These are phyloP conservation scores for Petrocephalus sullivani DNA, from an alignment of 2,797 vertebrate species.

Conservation along the genomic window DNA sequence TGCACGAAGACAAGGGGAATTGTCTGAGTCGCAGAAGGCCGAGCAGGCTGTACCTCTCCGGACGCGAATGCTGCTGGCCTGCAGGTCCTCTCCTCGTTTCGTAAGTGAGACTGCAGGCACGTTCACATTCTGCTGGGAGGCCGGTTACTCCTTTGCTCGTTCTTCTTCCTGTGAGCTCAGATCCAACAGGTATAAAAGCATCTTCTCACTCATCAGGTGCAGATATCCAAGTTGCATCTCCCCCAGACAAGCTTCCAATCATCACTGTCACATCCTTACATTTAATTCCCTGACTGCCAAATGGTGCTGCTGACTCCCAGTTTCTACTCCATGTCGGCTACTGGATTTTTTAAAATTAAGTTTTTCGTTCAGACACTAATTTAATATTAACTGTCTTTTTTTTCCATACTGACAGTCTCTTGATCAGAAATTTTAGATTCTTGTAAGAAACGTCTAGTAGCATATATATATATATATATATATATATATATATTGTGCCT, in stretches of 20 bases:
- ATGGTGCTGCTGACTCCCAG: neutral
- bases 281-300: neutral
- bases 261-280: neutral
- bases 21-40: neutral
- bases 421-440: neutral
- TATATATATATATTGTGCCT: neutral
- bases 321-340: neutral
- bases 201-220: neutral
- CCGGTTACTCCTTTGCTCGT: neutral
- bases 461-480: neutral
- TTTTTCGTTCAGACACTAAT: neutral
- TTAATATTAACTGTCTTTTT: neutral
- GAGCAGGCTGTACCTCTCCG: neutral
- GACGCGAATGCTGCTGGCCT: neutral
- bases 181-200: slow-evolving; percentile 2
- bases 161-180: neutral
- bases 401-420: neutral
- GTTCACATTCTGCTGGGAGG: neutral
- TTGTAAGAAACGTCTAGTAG: neutral
- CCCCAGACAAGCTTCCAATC: neutral
- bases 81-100: neutral
- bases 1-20: neutral
- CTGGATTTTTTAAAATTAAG: neutral
- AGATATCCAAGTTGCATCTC: neutral
- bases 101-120: neutral